Evolutionary conservation across 2,113 vertebrate species (phyloP).

Genomic region (Aspiorhynchus laticeps): DNA sequence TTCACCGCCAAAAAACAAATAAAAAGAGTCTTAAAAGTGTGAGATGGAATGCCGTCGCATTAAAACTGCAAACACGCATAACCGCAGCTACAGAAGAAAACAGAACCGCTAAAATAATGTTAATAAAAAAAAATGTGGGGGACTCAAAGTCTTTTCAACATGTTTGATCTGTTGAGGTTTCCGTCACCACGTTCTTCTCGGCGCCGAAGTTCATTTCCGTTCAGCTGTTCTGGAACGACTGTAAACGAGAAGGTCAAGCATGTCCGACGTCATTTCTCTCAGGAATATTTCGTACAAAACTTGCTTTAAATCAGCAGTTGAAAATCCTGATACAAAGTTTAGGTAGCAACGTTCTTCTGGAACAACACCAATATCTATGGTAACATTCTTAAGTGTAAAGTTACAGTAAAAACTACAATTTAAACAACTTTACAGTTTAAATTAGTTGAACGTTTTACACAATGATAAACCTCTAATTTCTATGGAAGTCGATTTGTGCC

Average conservation of each 20-base stretch:
- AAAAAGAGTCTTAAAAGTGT: conserved; percentile 48
- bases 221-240: conserved; percentile 98
- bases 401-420: too few relatives aligned
- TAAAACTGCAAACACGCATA: conserved; percentile 50
- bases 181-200: conserved; percentile 19
- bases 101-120: conserved; percentile 69
- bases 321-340: too few relatives aligned
- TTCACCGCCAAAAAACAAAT: not conserved
- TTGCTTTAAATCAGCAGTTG: too few relatives aligned
- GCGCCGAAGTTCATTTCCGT: conserved; percentile 80
- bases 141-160: conserved; percentile 55
- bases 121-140: conserved; percentile 47
- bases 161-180: conserved; percentile 53
- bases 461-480: too few relatives aligned
- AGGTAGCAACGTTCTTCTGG: too few relatives aligned
- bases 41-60: conserved; percentile 69
- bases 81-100: conserved; percentile 37
- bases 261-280: not conserved
- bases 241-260: conserved; percentile 13
- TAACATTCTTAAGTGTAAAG: too few relatives aligned
- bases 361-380: too few relatives aligned
- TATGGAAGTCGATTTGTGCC: too few relatives aligned
- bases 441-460: too few relatives aligned
- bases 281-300: too few relatives aligned
- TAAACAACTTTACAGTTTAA: too few relatives aligned